Conservation (phyloP, 2,113 vertebrate genomes). For the Dicrurus megarhynchus region DNA sequence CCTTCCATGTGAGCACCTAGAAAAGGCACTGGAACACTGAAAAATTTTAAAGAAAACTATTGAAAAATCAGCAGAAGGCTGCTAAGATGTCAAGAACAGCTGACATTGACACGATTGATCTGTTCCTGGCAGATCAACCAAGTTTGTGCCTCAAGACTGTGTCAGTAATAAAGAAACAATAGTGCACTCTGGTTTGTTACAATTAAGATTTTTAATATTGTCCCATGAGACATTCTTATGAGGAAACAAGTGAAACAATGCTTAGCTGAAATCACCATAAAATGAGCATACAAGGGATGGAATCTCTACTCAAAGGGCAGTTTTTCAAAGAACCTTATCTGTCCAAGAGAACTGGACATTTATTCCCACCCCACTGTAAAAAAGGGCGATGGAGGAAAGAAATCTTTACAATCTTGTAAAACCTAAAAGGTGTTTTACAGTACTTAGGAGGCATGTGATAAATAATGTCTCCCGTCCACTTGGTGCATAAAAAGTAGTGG, state of each 20-base stretch:
- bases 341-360: not conserved
- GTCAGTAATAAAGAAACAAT: not conserved
- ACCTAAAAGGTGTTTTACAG: not conserved
- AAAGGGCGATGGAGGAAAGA: not conserved
- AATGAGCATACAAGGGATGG: not conserved
- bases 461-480: not conserved
- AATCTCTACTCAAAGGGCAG: not conserved
- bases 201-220: not conserved
- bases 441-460: not conserved
- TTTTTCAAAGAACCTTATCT: not conserved
- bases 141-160: not conserved
- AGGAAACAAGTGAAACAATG: not conserved
- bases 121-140: not conserved
- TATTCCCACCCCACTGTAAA: not conserved
- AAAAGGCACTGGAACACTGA: not conserved
- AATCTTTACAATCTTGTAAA: not conserved
- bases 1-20: rapidly evolving
- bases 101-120: not conserved
- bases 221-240: not conserved
- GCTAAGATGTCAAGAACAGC: not conserved
- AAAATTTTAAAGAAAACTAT: not conserved
- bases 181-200: not conserved
- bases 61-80: not conserved
- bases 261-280: not conserved
- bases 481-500: not conserved